Evolutionary conservation across 2,113 vertebrate genomes (phyloP).

Genomic region (Oreochromis aureus): DNA sequence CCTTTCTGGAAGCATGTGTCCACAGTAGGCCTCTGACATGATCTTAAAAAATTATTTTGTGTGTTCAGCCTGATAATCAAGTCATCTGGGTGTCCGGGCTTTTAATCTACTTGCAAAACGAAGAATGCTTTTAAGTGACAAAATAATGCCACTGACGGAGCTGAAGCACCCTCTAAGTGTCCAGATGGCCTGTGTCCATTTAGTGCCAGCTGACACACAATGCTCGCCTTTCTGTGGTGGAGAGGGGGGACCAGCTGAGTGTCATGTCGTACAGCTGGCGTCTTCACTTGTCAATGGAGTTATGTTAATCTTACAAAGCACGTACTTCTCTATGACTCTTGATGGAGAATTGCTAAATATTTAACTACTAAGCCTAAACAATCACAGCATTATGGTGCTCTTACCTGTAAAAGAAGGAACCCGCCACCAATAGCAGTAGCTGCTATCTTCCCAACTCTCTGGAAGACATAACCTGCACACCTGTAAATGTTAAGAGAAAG

Average conservation of each 20-base stretch:
- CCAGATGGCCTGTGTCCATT: slow-evolving; percentile 4
- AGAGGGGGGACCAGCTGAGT: not conserved
- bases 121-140: not conserved
- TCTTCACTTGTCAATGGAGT: not conserved
- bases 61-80: not conserved
- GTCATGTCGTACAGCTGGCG: not conserved
- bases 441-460: slow-evolving; percentile 95
- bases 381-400: not conserved
- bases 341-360: not conserved
- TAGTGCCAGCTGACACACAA: not conserved
- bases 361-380: not conserved
- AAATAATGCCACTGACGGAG: not conserved
- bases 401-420: slow-evolving; percentile 93
- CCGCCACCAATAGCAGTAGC: slow-evolving; percentile 95
- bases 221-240: not conserved
- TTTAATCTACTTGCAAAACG: not conserved
- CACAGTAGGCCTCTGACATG: not conserved
- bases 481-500: slow-evolving; percentile 53
- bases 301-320: not conserved
- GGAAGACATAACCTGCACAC: slow-evolving; percentile 97
- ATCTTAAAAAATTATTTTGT: not conserved
- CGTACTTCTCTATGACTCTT: not conserved
- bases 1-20: not conserved
- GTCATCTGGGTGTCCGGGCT: not conserved
- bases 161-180: not conserved